A percentile compares a stretch with the other conserved stretches of the same genome.
These are phyloP conservation scores for Pogonocherus hispidulus DNA, from an alignment of 2,888 invertebrate genomes.

Conservation along the genomic window DNA sequence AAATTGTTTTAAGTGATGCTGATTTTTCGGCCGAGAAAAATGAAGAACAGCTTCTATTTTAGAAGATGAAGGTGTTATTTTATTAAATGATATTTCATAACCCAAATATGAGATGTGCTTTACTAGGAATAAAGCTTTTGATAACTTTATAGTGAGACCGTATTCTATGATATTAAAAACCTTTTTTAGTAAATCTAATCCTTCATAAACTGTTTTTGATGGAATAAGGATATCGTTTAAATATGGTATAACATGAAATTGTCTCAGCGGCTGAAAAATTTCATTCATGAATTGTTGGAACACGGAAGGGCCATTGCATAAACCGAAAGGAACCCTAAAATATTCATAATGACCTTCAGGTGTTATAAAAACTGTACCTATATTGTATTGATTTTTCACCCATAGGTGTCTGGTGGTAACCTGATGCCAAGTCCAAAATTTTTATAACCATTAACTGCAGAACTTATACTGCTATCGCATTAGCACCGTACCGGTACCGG, in stretches of 20 bases:
- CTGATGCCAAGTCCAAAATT: too few species aligned
- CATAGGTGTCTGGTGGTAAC: too few species aligned
- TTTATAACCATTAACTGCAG: too few species aligned
- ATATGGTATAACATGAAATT: slow-evolving; percentile 15
- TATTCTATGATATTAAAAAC: slow-evolving; percentile 6
- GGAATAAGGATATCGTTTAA: slow-evolving; percentile 34
- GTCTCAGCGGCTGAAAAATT: slow-evolving; percentile 20
- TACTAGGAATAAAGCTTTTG: slow-evolving; percentile 6
- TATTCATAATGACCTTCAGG: slow-evolving; percentile 49
- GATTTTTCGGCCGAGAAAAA: background rate
- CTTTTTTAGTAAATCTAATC: background rate
- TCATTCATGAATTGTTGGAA: slow-evolving; percentile 33
- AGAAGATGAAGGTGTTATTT: background rate
- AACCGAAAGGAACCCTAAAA: slow-evolving; percentile 11
- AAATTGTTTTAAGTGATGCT: background rate
- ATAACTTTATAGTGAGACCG: slow-evolving; percentile 11
- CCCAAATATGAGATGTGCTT: slow-evolving; percentile 3
- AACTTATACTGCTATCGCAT: too few species aligned
- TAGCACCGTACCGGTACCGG: too few species aligned
- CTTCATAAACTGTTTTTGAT: slow-evolving; percentile 21
- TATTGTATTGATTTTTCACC: too few species aligned
- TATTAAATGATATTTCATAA: slow-evolving; percentile 16
- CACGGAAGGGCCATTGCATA: slow-evolving; percentile 30
- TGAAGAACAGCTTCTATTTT: slow-evolving; percentile 1
- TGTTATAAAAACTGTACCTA: slow-evolving; percentile 48